These are phyloP conservation scores for Hirtodrosophila histrioides DNA, from an alignment of 2,888 invertebrate genomes.

Conservation along the genomic window DNA sequence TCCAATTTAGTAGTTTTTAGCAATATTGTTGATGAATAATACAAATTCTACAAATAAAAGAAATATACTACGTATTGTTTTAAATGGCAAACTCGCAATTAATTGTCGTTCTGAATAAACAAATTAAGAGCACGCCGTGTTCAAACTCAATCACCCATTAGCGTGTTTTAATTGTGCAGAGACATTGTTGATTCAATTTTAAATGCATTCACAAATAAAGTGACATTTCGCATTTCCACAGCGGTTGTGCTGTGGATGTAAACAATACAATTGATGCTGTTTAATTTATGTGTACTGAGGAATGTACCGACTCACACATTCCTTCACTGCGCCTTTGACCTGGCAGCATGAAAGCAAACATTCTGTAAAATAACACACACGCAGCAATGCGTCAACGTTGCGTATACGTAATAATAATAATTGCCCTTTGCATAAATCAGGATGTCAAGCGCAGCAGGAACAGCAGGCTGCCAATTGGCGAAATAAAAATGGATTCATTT, in stretches of 20 bases:
- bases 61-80: neutral
- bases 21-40: conserved; percentile 58
- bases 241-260: too few species aligned
- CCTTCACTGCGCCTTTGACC: neutral
- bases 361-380: conserved; percentile 55
- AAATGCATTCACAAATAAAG: too few species aligned
- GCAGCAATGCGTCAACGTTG: conserved; percentile 33
- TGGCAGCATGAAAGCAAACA: conserved; percentile 24
- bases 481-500: conserved; percentile 60
- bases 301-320: conserved; percentile 6
- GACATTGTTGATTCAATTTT: too few species aligned
- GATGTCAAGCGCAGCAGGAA: conserved; percentile 25
- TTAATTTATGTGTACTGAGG: neutral
- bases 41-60: conserved; percentile 32
- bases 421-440: conserved; percentile 60
- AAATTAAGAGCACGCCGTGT: too few species aligned
- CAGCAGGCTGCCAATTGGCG: conserved; percentile 58
- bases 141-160: too few species aligned
- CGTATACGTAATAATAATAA: conserved; percentile 36
- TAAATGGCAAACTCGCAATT: too few species aligned
- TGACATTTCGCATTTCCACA: too few species aligned
- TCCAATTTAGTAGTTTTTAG: conserved; percentile 51
- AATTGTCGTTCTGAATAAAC: too few species aligned
- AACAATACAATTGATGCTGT: too few species aligned
- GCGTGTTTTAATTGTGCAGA: too few species aligned